A percentile compares a stretch with the other conserved stretches of the same genome.
phyloP scores from a whole-genome alignment of 2,113 vertebrate species.

The Tachuris rubrigastra region DNA sequence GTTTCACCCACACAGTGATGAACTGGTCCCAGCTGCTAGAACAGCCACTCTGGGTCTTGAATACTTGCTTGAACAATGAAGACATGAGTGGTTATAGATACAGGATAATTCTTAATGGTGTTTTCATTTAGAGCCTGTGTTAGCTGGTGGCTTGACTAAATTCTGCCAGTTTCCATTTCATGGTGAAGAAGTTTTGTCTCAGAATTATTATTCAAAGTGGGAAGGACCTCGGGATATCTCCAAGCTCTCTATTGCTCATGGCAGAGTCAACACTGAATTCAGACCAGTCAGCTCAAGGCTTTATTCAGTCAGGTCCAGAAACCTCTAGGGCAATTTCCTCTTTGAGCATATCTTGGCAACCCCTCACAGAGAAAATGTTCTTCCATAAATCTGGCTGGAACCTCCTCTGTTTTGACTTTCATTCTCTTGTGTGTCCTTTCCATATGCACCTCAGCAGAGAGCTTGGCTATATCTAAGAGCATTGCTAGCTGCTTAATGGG shows the following conservation, averaged over 20 bases:
- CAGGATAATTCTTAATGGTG: background rate
- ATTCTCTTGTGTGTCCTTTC: background rate
- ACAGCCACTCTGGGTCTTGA: background rate
- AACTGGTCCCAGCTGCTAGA: no score
- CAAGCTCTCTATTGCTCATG: background rate
- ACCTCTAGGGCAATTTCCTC: background rate
- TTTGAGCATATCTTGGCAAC: background rate
- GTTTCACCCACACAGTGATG: no score
- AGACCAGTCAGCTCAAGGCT: background rate
- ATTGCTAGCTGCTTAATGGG: background rate
- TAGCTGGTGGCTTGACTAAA: background rate
- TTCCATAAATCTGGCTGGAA: background rate
- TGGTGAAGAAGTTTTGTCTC: background rate
- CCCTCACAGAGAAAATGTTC: background rate
- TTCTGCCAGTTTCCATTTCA: background rate
- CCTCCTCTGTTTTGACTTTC: background rate
- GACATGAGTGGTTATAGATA: background rate
- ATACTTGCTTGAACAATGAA: background rate
- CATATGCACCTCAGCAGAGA: background rate
- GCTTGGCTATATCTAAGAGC: background rate
- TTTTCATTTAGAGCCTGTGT: background rate
- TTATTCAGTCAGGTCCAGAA: background rate
- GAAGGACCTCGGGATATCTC: background rate
- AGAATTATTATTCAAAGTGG: background rate
- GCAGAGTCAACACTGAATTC: background rate